Evolutionary conservation across 2,113 vertebrate species (phyloP), one percentile per base, ranked within the genome.

Genomic region (Labrus mixtus): DNA sequence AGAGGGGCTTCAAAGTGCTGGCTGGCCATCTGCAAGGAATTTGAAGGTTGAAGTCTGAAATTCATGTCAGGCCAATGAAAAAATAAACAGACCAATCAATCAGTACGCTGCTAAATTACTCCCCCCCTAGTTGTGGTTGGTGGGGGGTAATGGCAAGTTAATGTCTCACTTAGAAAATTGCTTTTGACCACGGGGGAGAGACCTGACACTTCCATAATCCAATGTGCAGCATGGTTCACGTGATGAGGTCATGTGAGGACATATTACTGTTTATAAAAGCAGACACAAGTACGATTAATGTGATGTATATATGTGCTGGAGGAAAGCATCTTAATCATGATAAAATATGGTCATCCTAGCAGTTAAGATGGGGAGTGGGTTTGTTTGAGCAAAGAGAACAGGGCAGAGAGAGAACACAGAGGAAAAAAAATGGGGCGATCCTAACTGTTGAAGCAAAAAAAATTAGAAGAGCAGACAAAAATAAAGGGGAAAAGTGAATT

Each of bases 21-120:
- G 68, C 73, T 62, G 65, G 71, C 91, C 90, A 90, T 93, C 92
- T 93, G 91, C 78, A 87, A 86, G 79, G 87, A 90, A 88, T 91
- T 88, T 87, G 64, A 82, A 85, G 82, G 81, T 46, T 73, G 19
- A 79, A 86, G 90, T 88, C 70, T 85, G 50, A 86, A 76, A 90
- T 89, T 86, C 79, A 76, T 78, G 81, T 88, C 81, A 77, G 76
- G 83, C 82, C 79, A 79, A 92, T 1, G 65, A 83, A 87, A 89
- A 89, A 86, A 89, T 84, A 92, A 91, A 91, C 84, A 91, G 39
- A 71, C 67, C 79, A 68, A 90, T 92, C 89, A 91, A 88, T 92
- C 92, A 88, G 81, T 58, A 3, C 10, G 3, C 55, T 65, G 71
- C 73, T 78, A 82, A 86, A 82, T 91, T 71, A 82, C 65, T 79